Percentiles rank a stretch among this genome's conserved stretches.
Conservation (phyloP, 2,797 vertebrate genomes). For the Scolopax rusticola region DNA sequence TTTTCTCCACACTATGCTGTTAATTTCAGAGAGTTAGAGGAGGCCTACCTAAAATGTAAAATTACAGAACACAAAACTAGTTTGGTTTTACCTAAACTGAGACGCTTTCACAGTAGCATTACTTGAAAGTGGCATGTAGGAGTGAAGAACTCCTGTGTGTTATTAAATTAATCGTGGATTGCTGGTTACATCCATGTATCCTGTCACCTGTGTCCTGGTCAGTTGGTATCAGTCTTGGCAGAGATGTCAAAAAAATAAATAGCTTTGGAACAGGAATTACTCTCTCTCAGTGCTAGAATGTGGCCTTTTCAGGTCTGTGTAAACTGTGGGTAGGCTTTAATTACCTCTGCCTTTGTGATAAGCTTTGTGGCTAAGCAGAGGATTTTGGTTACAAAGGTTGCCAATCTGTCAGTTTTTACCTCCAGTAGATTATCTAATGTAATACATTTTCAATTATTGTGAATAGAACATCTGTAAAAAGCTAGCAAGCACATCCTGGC, state of each 20-base stretch:
- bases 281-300: neutral
- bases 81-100: no score
- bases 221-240: neutral
- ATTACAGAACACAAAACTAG: no score
- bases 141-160: neutral
- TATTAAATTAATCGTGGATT: neutral
- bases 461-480: neutral
- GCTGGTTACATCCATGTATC: neutral
- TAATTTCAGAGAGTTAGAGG: no score
- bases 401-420: neutral
- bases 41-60: no score
- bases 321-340: neutral
- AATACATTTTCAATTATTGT: neutral
- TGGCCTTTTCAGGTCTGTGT: neutral
- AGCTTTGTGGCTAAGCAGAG: neutral
- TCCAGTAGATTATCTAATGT: accelerated
- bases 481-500: neutral
- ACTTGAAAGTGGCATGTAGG: neutral
- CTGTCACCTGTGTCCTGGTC: neutral
- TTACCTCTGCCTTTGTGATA: neutral
- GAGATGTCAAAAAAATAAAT: neutral
- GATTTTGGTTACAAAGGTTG: neutral
- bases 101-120: neutral
- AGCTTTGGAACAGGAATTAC: neutral
- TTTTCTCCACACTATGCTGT: no score